These are phyloP conservation scores for Conomelus anceps DNA, from an alignment of 2,888 invertebrate species.

Conservation along the genomic window DNA sequence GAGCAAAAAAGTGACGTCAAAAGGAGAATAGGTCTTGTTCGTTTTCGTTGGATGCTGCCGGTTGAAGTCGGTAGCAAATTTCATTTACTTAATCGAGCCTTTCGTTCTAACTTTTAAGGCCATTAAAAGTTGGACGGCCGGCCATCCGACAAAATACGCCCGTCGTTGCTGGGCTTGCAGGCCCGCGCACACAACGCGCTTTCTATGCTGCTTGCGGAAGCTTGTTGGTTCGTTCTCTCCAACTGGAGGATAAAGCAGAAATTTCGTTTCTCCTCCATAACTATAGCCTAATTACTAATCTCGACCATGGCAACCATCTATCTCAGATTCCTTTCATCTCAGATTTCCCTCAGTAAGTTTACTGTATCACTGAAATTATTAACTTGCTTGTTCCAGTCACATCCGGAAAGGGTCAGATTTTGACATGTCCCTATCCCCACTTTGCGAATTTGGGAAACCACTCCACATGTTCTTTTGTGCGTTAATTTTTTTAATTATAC, in stretches of 20 bases:
- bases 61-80: background rate
- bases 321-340: background rate
- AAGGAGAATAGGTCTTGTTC: background rate
- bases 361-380: background rate
- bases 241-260: no score
- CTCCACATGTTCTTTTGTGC: no score
- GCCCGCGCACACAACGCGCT: no score
- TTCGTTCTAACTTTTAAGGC: background rate
- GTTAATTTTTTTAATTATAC: no score
- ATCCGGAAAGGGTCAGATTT: background rate
- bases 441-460: no score
- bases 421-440: background rate
- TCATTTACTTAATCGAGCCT: background rate
- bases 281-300: background rate
- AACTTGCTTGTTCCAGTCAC: background rate
- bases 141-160: background rate
- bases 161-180: background rate
- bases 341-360: background rate
- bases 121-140: background rate
- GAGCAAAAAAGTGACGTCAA: background rate
- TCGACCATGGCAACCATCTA: background rate
- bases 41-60: background rate
- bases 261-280: background rate
- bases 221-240: background rate
- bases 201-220: background rate